Conservation (phyloP, 92 coral and sea anemone species). For the Palythoa grandiflora region DNA sequence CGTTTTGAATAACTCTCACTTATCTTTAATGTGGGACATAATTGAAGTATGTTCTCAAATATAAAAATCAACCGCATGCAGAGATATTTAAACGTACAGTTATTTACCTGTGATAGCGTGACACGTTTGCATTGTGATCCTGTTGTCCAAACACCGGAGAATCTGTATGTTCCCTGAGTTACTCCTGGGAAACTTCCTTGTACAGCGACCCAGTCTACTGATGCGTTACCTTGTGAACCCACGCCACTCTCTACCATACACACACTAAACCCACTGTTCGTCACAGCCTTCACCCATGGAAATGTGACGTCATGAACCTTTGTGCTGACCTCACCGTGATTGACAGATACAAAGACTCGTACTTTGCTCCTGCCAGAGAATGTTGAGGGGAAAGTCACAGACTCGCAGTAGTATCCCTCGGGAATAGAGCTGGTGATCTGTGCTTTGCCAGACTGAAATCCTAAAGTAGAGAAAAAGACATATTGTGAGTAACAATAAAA, state of each 20-base stretch:
- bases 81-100: neutral
- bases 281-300: conserved; percentile 11
- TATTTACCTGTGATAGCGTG: neutral
- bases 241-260: conserved; percentile 18
- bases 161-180: neutral
- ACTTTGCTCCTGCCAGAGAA: conserved; percentile 5
- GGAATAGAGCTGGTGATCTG: conserved; percentile 13
- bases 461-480: neutral
- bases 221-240: conserved; percentile 2
- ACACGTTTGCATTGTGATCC: conserved; percentile 9
- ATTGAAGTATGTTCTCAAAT: no score
- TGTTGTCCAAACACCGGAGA: neutral
- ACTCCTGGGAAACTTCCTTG: neutral
- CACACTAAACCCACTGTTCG: conserved; percentile 17
- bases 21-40: no score
- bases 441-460: conserved; percentile 3
- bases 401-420: conserved; percentile 11
- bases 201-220: conserved; percentile 1
- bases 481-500: no score
- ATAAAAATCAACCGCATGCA: no score
- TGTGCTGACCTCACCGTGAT: neutral
- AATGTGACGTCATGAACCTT: conserved; percentile 13
- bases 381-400: conserved; percentile 11
- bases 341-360: conserved; percentile 11
- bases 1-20: no score